Percentiles rank a stretch among this genome's conserved stretches.
These are phyloP conservation scores for Cheilosia pagana DNA, from an alignment of 2,888 invertebrate species.

Conservation along the genomic window DNA sequence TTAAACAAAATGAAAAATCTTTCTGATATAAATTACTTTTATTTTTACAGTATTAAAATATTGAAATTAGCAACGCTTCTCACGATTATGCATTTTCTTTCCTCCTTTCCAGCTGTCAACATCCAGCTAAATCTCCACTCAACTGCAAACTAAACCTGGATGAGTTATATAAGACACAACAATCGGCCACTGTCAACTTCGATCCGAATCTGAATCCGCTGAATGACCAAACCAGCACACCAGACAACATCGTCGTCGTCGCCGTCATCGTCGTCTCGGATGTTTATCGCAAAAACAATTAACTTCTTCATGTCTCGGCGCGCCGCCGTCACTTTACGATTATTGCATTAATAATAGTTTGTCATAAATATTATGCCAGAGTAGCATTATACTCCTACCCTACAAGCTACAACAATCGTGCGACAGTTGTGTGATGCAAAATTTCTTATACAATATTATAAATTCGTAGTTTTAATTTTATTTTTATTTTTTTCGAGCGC, in stretches of 20 bases:
- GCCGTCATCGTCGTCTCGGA: constrained; percentile 32
- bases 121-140: neutral
- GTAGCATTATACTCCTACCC: constrained; percentile 16
- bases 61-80: neutral
- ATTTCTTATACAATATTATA: constrained; percentile 29
- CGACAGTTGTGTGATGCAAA: constrained; percentile 49
- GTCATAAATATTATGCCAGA: constrained; percentile 57
- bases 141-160: constrained; percentile 19
- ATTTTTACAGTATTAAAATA: neutral
- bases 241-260: constrained; percentile 1
- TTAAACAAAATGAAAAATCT: no score
- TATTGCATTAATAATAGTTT: constrained; percentile 65
- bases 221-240: constrained; percentile 31
- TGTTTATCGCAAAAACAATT: constrained; percentile 70
- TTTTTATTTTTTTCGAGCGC: constrained; percentile 20
- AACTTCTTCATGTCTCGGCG: constrained; percentile 42
- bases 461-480: constrained; percentile 8
- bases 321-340: constrained; percentile 54
- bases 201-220: constrained; percentile 44
- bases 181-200: constrained; percentile 28
- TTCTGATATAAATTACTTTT: neutral
- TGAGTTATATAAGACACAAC: constrained; percentile 30
- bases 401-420: constrained; percentile 27
- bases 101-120: constrained; percentile 15
- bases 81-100: constrained; percentile 18